phyloP scores from a whole-genome alignment of 2,888 invertebrate genomes.

The Scelioninae gen. 1 region DNA sequence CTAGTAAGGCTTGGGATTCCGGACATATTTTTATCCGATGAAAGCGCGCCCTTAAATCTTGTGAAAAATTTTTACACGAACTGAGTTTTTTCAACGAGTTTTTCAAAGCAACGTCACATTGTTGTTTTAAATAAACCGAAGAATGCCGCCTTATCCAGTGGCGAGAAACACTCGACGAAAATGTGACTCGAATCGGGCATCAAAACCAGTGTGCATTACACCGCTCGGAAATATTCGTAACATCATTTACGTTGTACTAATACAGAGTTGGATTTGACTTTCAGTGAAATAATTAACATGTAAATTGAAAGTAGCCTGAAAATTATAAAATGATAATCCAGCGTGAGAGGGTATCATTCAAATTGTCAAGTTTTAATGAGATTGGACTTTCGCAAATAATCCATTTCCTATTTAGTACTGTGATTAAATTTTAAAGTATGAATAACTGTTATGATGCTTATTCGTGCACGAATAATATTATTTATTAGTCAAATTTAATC shows the following conservation, averaged over 20 bases:
- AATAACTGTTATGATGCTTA: constrained; percentile 11
- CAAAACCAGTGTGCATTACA: too few relatives aligned
- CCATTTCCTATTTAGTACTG: constrained; percentile 44
- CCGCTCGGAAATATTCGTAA: constrained; percentile 33
- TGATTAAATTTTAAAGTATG: constrained; percentile 53
- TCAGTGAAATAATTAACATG: constrained; percentile 66
- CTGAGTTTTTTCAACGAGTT: constrained; percentile 21
- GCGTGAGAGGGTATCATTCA: constrained; percentile 55
- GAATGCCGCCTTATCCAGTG: neutral
- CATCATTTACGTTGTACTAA: constrained; percentile 31
- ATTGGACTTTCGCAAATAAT: constrained; percentile 58
- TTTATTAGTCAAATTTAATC: too few relatives aligned
- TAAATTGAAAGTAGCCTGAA: constrained; percentile 65
- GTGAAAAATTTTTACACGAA: constrained; percentile 23
- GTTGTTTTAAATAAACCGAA: constrained; percentile 16
- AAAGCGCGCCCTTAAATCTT: constrained; percentile 22
- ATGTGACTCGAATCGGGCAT: too few relatives aligned
- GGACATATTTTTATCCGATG: constrained; percentile 17
- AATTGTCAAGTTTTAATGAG: constrained; percentile 68
- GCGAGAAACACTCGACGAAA: too few relatives aligned
- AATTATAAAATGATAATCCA: constrained; percentile 66
- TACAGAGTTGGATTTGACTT: constrained; percentile 45
- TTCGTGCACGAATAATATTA: too few relatives aligned
- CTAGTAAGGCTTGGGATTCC: constrained; percentile 12
- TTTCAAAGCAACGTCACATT: constrained; percentile 5